These are phyloP conservation scores for Rattus norvegicus DNA, from an alignment of 2,113 vertebrate genomes.

Conservation along the genomic window DNA sequence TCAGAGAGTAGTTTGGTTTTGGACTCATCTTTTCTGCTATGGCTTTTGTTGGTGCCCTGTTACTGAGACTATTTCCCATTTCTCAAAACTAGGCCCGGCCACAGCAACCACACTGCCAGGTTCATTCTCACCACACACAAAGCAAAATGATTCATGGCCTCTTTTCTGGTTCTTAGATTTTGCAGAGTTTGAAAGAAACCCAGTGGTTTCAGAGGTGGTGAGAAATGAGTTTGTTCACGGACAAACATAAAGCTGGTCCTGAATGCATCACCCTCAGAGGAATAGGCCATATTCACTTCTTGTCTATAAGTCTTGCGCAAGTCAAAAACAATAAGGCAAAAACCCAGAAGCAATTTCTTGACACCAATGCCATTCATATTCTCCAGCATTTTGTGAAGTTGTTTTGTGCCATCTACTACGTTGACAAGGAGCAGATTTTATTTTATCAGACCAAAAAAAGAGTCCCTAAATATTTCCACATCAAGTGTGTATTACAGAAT, in stretches of 20 bases:
- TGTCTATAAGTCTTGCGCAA: conserved; percentile 59
- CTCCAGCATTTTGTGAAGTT: conserved; percentile 63
- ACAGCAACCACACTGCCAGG: not conserved
- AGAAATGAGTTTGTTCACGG: conserved; percentile 75
- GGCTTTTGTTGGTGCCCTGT: not conserved
- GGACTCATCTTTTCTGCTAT: not conserved
- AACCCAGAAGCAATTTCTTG: conserved; percentile 70
- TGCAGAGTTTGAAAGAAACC: conserved; percentile 81
- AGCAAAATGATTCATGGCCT: conserved; percentile 81
- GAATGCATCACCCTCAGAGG: conserved; percentile 43
- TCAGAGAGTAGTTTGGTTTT: conserved; percentile 3
- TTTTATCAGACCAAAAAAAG: conserved; percentile 61
- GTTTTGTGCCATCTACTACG: conserved; percentile 67
- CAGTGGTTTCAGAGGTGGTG: conserved; percentile 81
- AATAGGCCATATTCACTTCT: conserved; percentile 52
- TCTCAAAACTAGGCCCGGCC: not conserved
- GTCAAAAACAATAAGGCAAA: conserved; percentile 64
- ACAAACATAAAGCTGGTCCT: conserved; percentile 77
- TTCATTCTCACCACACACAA: not conserved
- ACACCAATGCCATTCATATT: conserved; percentile 64
- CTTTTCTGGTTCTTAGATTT: conserved; percentile 73
- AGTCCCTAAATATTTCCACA: conserved; percentile 65
- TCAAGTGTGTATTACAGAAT: conserved; percentile 71
- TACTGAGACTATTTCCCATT: not conserved
- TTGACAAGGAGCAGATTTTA: conserved; percentile 69